phyloP scores from a whole-genome alignment of 2,888 invertebrate species.

The Trissoscelio sp. region DNA sequence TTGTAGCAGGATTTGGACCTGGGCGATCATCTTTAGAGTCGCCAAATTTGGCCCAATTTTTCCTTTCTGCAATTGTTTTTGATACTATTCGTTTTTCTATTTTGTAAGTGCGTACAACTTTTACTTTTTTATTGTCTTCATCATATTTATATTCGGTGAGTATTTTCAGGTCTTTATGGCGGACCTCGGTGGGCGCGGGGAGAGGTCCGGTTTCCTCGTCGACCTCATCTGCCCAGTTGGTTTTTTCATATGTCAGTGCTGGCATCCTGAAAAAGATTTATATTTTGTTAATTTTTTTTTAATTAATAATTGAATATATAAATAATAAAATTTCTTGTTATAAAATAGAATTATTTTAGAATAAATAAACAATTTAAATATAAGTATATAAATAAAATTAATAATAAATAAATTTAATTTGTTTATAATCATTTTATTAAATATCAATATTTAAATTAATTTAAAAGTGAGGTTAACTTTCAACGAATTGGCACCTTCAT shows the following conservation, averaged over 20 bases:
- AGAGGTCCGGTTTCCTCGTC: slow-evolving; percentile 93
- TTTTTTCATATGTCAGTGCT: slow-evolving; percentile 89
- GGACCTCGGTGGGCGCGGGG: slow-evolving; percentile 90
- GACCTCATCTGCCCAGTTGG: slow-evolving; percentile 98
- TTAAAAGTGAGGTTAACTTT: no score
- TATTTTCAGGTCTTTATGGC: slow-evolving; percentile 94
- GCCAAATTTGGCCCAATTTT: slow-evolving; percentile 98
- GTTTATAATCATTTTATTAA: no score
- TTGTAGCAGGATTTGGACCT: slow-evolving; percentile 99
- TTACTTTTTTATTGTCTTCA: slow-evolving; percentile 95
- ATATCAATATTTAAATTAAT: no score
- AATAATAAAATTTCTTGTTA: no score
- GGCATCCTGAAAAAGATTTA: no score
- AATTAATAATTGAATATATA: no score
- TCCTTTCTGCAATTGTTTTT: slow-evolving; percentile 95
- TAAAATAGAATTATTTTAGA: no score
- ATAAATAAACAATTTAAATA: no score
- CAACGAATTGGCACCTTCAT: no score
- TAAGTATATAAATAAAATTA: no score
- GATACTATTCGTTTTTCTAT: slow-evolving; percentile 95
- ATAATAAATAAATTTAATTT: no score
- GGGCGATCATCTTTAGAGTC: slow-evolving; percentile 95
- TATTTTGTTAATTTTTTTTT: no score
- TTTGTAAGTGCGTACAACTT: slow-evolving; percentile 95
- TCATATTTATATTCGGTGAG: slow-evolving; percentile 96